Conservation (phyloP, 1,140 invertebrate genomes). For the Himalopsyche phryganea region DNA sequence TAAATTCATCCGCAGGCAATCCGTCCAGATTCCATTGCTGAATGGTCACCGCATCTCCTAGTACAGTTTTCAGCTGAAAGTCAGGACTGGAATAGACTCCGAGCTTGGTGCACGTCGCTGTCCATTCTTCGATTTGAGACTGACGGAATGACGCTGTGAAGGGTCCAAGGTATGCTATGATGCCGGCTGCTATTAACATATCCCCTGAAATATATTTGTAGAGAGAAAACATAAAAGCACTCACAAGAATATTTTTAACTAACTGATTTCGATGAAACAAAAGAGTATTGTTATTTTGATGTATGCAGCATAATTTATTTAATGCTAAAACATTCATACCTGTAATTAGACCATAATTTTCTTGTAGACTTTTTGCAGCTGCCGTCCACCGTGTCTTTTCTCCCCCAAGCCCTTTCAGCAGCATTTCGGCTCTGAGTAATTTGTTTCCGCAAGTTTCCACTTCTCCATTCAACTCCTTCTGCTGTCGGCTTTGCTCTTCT, state of each 20-base stretch:
- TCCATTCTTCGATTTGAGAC: constrained; percentile 66
- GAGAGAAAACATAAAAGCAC: too few species aligned
- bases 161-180: constrained; percentile 88
- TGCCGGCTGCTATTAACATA: constrained; percentile 80
- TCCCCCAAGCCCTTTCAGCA: constrained; percentile 82
- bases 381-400: constrained; percentile 80
- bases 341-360: constrained; percentile 61
- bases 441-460: constrained; percentile 86
- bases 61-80: constrained; percentile 69
- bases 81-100: constrained; percentile 70
- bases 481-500: constrained; percentile 55
- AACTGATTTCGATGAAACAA: too few species aligned
- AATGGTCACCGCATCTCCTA: constrained; percentile 85
- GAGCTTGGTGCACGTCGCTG: constrained; percentile 59
- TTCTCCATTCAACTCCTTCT: constrained; percentile 71
- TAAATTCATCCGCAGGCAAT: constrained; percentile 84
- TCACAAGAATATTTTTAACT: too few species aligned
- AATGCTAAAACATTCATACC: too few species aligned
- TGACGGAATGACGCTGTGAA: constrained; percentile 76
- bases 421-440: constrained; percentile 86
- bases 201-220: constrained; percentile 65
- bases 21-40: constrained; percentile 90
- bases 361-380: constrained; percentile 70
- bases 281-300: too few species aligned
- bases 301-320: too few species aligned